Percentiles rank a stretch among this genome's conserved stretches.
phyloP scores from a whole-genome alignment of 2,797 vertebrate genomes.

The Sylvia borin region DNA sequence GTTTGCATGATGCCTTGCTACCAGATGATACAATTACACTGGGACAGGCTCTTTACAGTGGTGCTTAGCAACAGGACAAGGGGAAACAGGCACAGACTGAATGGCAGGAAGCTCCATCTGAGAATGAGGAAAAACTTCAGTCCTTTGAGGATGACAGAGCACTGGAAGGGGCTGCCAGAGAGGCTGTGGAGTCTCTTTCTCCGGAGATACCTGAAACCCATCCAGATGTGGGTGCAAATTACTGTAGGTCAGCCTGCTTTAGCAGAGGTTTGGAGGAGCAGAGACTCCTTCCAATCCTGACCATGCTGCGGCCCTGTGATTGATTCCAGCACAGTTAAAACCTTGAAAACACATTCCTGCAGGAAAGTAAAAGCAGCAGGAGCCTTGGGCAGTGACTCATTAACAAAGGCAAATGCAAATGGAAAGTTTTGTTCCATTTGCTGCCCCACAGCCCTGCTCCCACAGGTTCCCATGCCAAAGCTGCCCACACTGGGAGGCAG shows the following conservation, averaged over 20 bases:
- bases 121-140: neutral
- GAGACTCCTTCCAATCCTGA: neutral
- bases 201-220: neutral
- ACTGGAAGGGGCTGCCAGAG: neutral
- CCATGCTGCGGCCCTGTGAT: neutral
- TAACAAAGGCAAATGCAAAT: neutral
- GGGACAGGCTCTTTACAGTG: neutral
- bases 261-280: neutral
- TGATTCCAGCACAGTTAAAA: slow-evolving; percentile 8
- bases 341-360: neutral
- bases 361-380: slow-evolving; percentile 35
- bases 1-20: neutral
- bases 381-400: slow-evolving; percentile 4
- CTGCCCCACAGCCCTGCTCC: neutral
- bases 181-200: neutral
- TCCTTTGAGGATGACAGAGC: neutral
- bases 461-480: neutral
- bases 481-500: fast-evolving
- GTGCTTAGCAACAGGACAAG: neutral
- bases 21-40: neutral
- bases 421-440: neutral
- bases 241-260: neutral
- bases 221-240: neutral
- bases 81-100: neutral
- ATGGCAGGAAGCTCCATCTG: neutral